Evolutionary conservation across 2,113 vertebrate genomes (phyloP).

Genomic region (Phyllopteryx taeniolatus): DNA sequence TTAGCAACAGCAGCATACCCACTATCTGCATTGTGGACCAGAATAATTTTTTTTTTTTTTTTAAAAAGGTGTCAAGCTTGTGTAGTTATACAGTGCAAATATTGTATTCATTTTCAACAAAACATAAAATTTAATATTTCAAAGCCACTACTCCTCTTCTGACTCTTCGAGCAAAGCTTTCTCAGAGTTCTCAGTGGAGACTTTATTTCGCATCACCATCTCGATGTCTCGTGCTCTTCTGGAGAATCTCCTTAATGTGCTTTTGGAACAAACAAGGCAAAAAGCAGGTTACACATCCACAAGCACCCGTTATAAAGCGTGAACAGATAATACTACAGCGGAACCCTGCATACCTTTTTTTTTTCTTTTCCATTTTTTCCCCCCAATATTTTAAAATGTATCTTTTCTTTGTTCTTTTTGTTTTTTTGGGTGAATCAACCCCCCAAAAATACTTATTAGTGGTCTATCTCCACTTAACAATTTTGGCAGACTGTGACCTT

Average conservation of each 20-base stretch:
- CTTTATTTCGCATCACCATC: constrained; percentile 63
- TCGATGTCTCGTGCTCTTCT: constrained; percentile 48
- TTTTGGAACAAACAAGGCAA: constrained; percentile 12
- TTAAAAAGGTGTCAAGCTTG: too few species aligned
- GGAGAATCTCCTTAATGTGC: constrained; percentile 38
- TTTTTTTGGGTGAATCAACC: too few species aligned
- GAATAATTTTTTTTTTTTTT: background rate
- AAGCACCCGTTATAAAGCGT: background rate
- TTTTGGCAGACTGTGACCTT: too few species aligned
- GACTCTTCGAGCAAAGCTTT: constrained; percentile 75
- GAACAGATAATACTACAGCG: background rate
- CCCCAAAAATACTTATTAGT: too few species aligned
- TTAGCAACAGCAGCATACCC: too few species aligned
- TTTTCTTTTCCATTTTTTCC: too few species aligned
- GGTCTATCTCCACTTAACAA: too few species aligned
- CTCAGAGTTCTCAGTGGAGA: constrained; percentile 45
- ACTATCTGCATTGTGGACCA: background rate
- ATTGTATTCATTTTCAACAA: background rate
- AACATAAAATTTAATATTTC: background rate
- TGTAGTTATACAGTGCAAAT: background rate
- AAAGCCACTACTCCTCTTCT: constrained; percentile 70
- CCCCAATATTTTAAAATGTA: too few species aligned
- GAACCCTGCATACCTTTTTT: background rate
- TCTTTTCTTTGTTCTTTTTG: too few species aligned
- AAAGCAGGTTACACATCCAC: background rate